Percentiles rank a stretch among this genome's conserved stretches.
Conservation (phyloP, 2,888 invertebrate genomes). For the Eupelmus urozonus region DNA sequence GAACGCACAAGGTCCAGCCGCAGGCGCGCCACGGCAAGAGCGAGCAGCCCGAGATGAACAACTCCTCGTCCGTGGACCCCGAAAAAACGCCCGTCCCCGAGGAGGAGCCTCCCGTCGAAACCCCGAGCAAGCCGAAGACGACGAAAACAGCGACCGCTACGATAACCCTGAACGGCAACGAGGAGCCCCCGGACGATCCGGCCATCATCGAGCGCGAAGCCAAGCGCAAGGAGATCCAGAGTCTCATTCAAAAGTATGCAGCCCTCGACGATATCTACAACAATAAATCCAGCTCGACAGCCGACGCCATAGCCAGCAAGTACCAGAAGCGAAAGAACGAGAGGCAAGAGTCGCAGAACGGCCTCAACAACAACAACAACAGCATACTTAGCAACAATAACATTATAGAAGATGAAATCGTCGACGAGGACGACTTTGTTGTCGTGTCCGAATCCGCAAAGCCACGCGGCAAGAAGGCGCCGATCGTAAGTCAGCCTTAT, state of each 20-base stretch:
- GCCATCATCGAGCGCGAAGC: slow-evolving; percentile 86
- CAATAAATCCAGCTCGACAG: slow-evolving; percentile 60
- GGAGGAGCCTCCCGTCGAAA: neutral
- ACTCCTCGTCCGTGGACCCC: slow-evolving; percentile 69
- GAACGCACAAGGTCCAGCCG: slow-evolving; percentile 77
- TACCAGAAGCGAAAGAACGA: slow-evolving; percentile 67
- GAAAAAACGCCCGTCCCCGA: slow-evolving; percentile 74
- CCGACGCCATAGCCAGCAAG: slow-evolving; percentile 75
- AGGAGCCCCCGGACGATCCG: slow-evolving; percentile 79
- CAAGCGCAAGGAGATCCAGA: slow-evolving; percentile 89
- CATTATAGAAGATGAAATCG: slow-evolving; percentile 15
- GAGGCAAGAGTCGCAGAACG: slow-evolving; percentile 34
- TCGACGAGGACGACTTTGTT: slow-evolving; percentile 54
- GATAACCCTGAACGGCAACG: slow-evolving; percentile 71
- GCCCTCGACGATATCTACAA: slow-evolving; percentile 86
- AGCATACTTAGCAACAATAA: slow-evolving; percentile 41
- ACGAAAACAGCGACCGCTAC: slow-evolving; percentile 75
- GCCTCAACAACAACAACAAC: slow-evolving; percentile 15
- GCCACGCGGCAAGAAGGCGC: slow-evolving; percentile 40
- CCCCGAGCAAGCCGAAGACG: slow-evolving; percentile 52
- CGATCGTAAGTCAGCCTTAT: slow-evolving; percentile 51
- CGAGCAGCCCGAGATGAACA: slow-evolving; percentile 79
- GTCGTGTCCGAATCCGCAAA: slow-evolving; percentile 10
- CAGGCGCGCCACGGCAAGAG: slow-evolving; percentile 83
- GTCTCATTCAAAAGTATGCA: slow-evolving; percentile 89